phyloP scores from a whole-genome alignment of 2,888 invertebrate species.

The Ichneumoninae sp. region DNA sequence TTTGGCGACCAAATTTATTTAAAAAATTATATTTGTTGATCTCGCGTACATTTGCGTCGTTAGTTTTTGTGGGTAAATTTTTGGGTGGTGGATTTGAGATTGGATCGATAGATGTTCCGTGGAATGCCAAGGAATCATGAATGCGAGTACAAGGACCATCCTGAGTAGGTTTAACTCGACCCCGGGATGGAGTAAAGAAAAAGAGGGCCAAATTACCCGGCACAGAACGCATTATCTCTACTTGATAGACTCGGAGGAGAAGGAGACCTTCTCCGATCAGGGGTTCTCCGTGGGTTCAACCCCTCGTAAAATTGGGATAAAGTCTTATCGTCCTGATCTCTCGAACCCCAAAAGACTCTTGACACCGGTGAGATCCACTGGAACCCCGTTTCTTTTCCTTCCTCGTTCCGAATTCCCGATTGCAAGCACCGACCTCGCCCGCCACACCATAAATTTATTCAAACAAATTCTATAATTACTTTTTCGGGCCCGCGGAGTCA shows the following conservation, averaged over 20 bases:
- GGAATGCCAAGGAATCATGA: conserved; percentile 67
- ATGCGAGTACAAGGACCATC: conserved; percentile 19
- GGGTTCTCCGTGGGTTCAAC: conserved; percentile 57
- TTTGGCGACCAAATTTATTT: too few relatives aligned
- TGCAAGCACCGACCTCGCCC: conserved; percentile 68
- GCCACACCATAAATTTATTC: conserved; percentile 81
- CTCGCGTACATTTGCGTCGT: background rate
- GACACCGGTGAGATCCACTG: conserved; percentile 75
- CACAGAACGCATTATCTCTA: conserved; percentile 83
- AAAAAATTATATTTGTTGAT: too few relatives aligned
- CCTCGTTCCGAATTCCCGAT: conserved; percentile 77
- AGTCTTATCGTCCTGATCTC: conserved; percentile 35
- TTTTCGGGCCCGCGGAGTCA: conserved; percentile 74
- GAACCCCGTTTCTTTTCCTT: conserved; percentile 68
- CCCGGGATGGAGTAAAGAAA: conserved; percentile 66
- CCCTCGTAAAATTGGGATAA: conserved; percentile 46
- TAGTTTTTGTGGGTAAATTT: background rate
- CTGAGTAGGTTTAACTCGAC: conserved; percentile 45
- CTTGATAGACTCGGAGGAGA: conserved; percentile 79
- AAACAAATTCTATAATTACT: conserved; percentile 84
- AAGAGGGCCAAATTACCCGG: conserved; percentile 82
- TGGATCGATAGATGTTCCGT: conserved; percentile 25
- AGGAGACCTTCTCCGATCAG: conserved; percentile 70
- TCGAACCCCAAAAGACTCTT: conserved; percentile 13
- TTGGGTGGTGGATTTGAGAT: background rate